Evolutionary conservation across 2,797 vertebrate species (phyloP), one percentile per base, ranked within the genome.

Genomic region (Emys orbicularis): DNA sequence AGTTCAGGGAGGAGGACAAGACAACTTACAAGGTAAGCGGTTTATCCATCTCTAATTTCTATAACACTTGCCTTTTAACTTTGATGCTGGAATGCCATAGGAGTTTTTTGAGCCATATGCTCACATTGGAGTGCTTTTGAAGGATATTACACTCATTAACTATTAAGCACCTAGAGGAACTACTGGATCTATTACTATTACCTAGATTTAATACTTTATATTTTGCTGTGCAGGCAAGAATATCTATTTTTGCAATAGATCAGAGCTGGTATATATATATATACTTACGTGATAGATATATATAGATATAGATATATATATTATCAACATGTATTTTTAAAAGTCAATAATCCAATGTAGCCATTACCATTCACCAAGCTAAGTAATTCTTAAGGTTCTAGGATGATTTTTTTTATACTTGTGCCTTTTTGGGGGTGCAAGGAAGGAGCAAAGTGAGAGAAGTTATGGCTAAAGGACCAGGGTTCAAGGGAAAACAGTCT

Each of bases 71-170:
- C 82, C 79, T 91, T 89, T 83, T 92, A 87, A 25, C 0, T 7
- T 86, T 88, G 89, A 87, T 68, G 89, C 84, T 81, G 53, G 74
- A 82, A 86, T 87, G 81, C 87, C 86, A 96, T 0, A 57, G 84
- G 87, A 95, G 72, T 8, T 80, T 87, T 86, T 5, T 80, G 47
- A 89, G 81, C 92, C 95, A 72, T 76, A 54, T n/a, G 88, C 86
- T 96, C 91, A 59, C 94, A 92, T 83, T 85, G 89, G 91, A 1
- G 1, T 74, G 90, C 81, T 93, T 94, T 72, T 95, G 90, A 91
- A 94, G 91, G 88, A 96, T 96, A 97, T 95, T 96, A 87, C 82
- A 76, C 80, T 96, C 94, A 96, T 96, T 96, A 97, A 96, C 96
- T 94, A 96, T 23, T 92, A 95, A 95, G 91, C 89, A 96, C 85